These are phyloP conservation scores for Thryonomys swinderianus DNA, from an alignment of 2,113 vertebrate species.

Conservation along the genomic window DNA sequence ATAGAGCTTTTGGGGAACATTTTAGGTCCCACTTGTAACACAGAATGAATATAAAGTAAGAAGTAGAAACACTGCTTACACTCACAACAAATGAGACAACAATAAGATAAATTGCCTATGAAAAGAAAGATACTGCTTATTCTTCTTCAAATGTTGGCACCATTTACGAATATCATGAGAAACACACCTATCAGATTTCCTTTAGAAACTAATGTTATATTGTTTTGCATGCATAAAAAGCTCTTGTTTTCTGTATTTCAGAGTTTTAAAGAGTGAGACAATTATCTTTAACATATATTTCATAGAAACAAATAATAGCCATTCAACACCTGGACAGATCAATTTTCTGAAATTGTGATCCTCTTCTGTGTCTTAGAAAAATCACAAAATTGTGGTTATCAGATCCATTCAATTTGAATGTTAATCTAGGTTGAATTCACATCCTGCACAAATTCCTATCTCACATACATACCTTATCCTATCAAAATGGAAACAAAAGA, in stretches of 20 bases:
- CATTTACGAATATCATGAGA: background rate
- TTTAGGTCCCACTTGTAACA: background rate
- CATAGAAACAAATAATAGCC: conserved; percentile 18
- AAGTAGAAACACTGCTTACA: background rate
- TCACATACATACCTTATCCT: background rate
- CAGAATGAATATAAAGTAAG: background rate
- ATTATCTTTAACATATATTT: conserved; percentile 5
- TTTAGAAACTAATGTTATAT: conserved; percentile 21
- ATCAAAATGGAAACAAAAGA: conserved; percentile 55
- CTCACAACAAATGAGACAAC: background rate
- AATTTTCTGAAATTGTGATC: conserved; percentile 43
- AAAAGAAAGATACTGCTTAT: background rate
- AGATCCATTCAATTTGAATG: conserved; percentile 28
- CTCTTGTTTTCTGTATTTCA: background rate
- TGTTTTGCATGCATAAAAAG: background rate
- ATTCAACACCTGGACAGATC: background rate
- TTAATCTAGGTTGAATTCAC: conserved; percentile 47
- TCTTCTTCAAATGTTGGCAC: conserved; percentile 7
- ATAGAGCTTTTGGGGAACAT: background rate
- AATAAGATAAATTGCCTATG: background rate
- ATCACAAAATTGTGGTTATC: conserved; percentile 4
- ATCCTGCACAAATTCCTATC: background rate
- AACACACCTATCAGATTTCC: background rate
- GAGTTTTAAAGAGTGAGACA: conserved; percentile 22
- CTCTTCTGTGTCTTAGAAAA: background rate